These are phyloP conservation scores for Porites lutea DNA, from an alignment of 64 coral and sea anemone species.

Conservation along the genomic window DNA sequence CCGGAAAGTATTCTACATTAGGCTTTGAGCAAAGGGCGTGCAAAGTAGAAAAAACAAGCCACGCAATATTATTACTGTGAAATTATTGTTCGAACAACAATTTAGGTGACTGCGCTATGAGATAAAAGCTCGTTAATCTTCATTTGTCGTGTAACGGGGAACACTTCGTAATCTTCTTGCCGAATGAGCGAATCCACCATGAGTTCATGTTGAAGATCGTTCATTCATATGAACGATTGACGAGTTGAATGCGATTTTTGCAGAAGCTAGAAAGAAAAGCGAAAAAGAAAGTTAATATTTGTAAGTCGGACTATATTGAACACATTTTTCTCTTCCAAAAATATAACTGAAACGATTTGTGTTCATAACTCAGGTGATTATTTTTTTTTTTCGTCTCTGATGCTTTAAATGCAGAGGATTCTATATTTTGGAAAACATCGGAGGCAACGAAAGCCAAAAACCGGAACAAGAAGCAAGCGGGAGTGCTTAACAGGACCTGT, in stretches of 20 bases:
- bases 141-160: background rate
- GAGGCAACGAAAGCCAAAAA: background rate
- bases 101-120: background rate
- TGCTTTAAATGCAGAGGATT: background rate
- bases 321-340: too few relatives aligned
- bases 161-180: background rate
- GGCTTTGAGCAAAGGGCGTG: background rate
- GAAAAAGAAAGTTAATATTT: background rate
- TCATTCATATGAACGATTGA: background rate
- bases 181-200: background rate
- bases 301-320: too few relatives aligned
- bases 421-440: background rate
- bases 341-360: background rate
- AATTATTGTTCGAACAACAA: background rate
- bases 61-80: background rate
- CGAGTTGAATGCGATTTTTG: too few relatives aligned
- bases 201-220: background rate
- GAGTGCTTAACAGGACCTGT: background rate
- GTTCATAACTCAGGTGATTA: background rate
- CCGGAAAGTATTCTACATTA: too few relatives aligned
- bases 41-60: background rate
- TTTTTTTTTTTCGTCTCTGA: background rate
- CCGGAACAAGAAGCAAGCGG: background rate
- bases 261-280: too few relatives aligned
- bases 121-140: slow-evolving; percentile 26